A percentile compares a stretch with the other conserved stretches of the same genome.
Conservation (phyloP, 2,113 vertebrate species). For the Epinephelus moara region DNA sequence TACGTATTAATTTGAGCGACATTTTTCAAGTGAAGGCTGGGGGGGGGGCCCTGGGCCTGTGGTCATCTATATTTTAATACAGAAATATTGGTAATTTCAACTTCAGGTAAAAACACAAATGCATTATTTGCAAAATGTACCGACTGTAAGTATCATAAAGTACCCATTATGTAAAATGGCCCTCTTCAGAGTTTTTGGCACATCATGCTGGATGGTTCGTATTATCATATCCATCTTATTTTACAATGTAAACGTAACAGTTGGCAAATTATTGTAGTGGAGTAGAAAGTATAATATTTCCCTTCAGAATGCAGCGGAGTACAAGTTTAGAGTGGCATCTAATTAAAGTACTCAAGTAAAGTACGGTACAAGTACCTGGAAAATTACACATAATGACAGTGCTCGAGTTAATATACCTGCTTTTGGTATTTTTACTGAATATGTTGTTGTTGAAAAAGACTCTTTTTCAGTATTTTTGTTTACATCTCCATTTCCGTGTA, state of each 20-base stretch:
- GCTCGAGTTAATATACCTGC: not conserved
- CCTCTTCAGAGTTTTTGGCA: not conserved
- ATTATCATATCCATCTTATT: not conserved
- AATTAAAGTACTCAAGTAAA: not conserved
- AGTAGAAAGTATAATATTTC: not conserved
- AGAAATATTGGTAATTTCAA: too few relatives aligned
- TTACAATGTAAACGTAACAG: not conserved
- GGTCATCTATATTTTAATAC: too few relatives aligned
- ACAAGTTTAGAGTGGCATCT: not conserved
- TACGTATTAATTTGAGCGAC: too few relatives aligned
- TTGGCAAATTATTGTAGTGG: not conserved
- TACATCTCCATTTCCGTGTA: not conserved
- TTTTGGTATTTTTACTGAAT: not conserved
- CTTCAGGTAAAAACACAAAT: not conserved
- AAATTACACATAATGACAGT: not conserved
- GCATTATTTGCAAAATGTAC: not conserved
- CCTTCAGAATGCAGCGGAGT: not conserved
- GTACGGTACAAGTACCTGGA: not conserved
- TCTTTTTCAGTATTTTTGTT: not conserved
- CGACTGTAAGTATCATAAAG: not conserved
- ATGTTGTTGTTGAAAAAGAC: not conserved
- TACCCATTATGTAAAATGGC: not conserved
- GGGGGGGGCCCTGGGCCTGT: too few relatives aligned
- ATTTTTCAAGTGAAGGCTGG: too few relatives aligned
- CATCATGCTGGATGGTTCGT: not conserved